These are phyloP conservation scores for Tenthredo scrophulariae DNA, from an alignment of 2,888 invertebrate species.

Conservation along the genomic window DNA sequence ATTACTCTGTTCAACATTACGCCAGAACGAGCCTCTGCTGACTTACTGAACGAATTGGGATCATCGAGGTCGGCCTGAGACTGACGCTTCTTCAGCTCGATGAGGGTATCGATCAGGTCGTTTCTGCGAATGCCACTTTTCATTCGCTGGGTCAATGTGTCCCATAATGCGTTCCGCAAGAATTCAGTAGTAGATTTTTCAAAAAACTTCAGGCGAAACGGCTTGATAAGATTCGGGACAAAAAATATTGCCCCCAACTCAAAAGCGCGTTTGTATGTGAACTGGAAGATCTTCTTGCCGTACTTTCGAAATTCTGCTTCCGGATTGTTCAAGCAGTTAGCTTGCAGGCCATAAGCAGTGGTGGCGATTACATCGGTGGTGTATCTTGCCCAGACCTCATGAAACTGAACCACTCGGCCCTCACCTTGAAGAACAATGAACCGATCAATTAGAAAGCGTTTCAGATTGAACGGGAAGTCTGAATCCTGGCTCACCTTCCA, in stretches of 20 bases:
- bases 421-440: conserved; percentile 56
- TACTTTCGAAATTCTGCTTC: conserved; percentile 77
- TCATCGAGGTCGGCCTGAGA: conserved; percentile 51
- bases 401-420: conserved; percentile 65
- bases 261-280: conserved; percentile 70
- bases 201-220: conserved; percentile 75
- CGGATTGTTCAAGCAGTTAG: conserved; percentile 77
- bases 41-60: conserved; percentile 64
- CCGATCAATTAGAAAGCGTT: not conserved
- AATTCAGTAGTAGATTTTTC: conserved; percentile 72
- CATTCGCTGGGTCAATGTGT: conserved; percentile 77
- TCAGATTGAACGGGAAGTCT: not conserved
- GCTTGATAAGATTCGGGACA: conserved; percentile 74
- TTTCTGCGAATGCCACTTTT: conserved; percentile 74
- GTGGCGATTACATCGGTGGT: conserved; percentile 78
- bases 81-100: conserved; percentile 74
- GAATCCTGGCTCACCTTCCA: not conserved
- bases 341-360: conserved; percentile 78
- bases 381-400: conserved; percentile 69
- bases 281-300: conserved; percentile 76
- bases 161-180: conserved; percentile 76
- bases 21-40: not conserved
- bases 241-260: conserved; percentile 78
- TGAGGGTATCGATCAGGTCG: conserved; percentile 79
- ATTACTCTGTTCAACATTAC: not conserved